Evolutionary conservation across 2,797 vertebrate species (phyloP), one percentile per base, ranked within the genome.

Genomic region (Acanthurus tractus): DNA sequence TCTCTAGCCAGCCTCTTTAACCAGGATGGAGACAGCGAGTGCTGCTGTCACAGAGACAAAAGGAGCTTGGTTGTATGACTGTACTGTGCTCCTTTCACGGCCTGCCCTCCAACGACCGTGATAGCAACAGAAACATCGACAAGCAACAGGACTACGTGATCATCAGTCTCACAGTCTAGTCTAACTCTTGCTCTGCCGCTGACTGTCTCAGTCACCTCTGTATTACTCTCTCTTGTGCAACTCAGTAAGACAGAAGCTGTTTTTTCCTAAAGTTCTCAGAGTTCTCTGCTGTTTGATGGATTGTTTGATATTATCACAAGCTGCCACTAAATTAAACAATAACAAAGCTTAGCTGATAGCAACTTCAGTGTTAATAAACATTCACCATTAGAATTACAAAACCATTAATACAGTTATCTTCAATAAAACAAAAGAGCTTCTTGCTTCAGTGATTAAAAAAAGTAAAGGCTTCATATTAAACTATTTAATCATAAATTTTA

Each of bases 1-100:
- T 82, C 83, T 82, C 65, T 74, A 68, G 63, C 81, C 83, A 58
- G 76, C 40, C 77, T 78, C 59, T 83, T 87, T 86, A 87, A 81
- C 74, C 62, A 63, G 74, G 70, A 78, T 67, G 29, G 58, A 75
- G 67, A 74, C 72, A 78, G 57, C 68, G 70, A 78, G 64, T 67
- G 22, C 38, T 25, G 53, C 63, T 83, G 81, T 84, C 87, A 70
- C 45, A 45, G n/a, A 81, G 64, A 85, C 71, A 74, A 59, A 73
- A 57, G 68, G 52, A 77, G 71, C 40, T 58, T 22, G 59, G 48
- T 65, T 72, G 17, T 57, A 52, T 70, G 70, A 77, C 74, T 73
- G 69, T 58, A 70, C 68, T 63, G 45, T 59, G 76, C 68, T 78
- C 50, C 11, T 76, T 65, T 55, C 58, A 59, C 55, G 44, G 56